phyloP scores from a whole-genome alignment of 2,113 vertebrate genomes.

The Phrynosoma blainvillii region DNA sequence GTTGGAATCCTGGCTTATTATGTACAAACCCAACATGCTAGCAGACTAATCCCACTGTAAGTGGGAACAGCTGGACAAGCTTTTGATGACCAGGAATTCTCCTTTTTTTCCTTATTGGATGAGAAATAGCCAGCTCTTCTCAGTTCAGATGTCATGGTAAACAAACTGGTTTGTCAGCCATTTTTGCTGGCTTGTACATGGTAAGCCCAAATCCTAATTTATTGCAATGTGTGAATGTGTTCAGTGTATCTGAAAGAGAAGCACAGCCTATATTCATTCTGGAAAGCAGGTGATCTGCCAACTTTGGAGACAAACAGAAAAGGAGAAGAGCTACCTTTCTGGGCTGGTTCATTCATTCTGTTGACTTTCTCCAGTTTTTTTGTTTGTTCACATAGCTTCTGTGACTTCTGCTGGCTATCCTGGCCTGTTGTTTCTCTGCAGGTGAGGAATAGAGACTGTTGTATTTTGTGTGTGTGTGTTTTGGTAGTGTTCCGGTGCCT shows the following conservation, averaged over 20 bases:
- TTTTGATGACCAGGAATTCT: too few relatives aligned
- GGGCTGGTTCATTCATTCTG: too few relatives aligned
- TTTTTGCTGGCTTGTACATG: too few relatives aligned
- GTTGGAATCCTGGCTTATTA: not conserved
- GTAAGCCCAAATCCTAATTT: too few relatives aligned
- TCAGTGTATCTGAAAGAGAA: not conserved
- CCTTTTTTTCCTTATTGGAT: too few relatives aligned
- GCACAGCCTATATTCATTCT: not conserved
- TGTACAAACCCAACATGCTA: too few relatives aligned
- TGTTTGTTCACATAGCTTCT: not conserved
- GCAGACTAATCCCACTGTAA: too few relatives aligned
- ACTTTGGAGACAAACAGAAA: not conserved
- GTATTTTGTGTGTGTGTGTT: not conserved
- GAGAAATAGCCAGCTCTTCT: too few relatives aligned
- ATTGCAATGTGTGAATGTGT: not conserved
- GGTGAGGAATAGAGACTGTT: not conserved
- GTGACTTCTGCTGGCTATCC: not conserved
- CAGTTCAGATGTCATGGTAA: too few relatives aligned
- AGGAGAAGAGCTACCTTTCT: not conserved
- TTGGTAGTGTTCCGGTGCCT: not conserved
- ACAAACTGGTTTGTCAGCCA: too few relatives aligned
- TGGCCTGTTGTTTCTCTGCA: not conserved
- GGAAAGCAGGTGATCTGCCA: not conserved
- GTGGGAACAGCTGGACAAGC: too few relatives aligned
- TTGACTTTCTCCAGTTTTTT: not conserved